Conservation (phyloP, 2,113 vertebrate species). For the Lampris incognitus region DNA sequence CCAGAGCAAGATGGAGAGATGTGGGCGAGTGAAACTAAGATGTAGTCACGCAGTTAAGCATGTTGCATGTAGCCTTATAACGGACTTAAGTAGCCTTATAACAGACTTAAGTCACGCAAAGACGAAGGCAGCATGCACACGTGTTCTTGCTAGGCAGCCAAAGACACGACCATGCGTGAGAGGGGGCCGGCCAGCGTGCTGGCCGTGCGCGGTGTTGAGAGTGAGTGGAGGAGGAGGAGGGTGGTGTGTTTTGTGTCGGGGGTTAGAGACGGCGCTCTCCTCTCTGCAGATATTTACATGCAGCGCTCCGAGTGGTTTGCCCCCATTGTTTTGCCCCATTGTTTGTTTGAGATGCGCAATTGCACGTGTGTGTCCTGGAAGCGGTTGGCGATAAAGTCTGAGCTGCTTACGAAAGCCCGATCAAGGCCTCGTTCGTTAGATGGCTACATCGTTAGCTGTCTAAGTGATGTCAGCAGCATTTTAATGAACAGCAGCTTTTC, state of each 20-base stretch:
- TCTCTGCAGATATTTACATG: slow-evolving; percentile 46
- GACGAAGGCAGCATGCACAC: no score
- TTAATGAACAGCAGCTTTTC: slow-evolving; percentile 81
- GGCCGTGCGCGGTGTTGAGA: not conserved
- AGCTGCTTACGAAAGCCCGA: slow-evolving; percentile 69
- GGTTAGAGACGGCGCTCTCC: slow-evolving; percentile 11
- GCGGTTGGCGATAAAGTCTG: slow-evolving; percentile 60
- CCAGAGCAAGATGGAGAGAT: slow-evolving; percentile 1
- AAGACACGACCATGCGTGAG: no score
- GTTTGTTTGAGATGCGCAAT: slow-evolving; percentile 73
- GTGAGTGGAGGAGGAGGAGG: not conserved
- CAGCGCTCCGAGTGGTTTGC: not conserved
- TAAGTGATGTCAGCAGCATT: slow-evolving; percentile 81
- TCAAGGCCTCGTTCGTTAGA: slow-evolving; percentile 74
- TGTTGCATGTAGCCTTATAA: no score
- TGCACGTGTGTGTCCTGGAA: slow-evolving; percentile 57
- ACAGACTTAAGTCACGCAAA: no score
- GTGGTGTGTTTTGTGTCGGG: slow-evolving; percentile 18
- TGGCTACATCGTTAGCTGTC: slow-evolving; percentile 70
- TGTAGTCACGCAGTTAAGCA: slow-evolving; percentile 8
- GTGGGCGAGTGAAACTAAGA: slow-evolving; percentile 30
- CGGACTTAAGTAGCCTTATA: no score
- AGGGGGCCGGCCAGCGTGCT: no score
- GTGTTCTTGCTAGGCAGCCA: no score
- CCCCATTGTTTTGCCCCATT: slow-evolving; percentile 36